phyloP scores from a whole-genome alignment of 2,888 invertebrate species.

The Xestia sexstrigata region DNA sequence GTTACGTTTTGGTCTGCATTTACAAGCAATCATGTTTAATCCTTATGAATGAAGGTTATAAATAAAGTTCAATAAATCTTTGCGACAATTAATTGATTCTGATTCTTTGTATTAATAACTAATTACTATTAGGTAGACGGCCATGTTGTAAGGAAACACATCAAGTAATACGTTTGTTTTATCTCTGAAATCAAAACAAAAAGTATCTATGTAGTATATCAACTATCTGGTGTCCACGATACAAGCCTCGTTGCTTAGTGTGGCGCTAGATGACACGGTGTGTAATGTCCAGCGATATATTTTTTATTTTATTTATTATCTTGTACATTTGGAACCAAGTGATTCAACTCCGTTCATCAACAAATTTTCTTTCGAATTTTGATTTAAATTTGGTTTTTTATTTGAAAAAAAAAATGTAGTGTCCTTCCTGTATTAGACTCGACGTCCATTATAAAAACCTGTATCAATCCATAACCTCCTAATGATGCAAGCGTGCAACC shows the following conservation, averaged over 20 bases:
- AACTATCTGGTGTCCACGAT: too few relatives aligned
- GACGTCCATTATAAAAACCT: background rate
- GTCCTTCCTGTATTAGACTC: background rate
- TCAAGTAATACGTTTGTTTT: background rate
- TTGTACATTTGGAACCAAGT: too few relatives aligned
- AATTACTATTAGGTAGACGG: background rate
- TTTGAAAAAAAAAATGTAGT: background rate
- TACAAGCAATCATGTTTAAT: background rate
- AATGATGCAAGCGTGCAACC: too few relatives aligned
- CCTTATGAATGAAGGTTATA: background rate
- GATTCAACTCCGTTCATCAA: background rate
- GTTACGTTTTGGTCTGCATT: background rate
- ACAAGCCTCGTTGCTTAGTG: too few relatives aligned
- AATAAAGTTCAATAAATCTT: background rate
- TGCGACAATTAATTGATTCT: conserved; percentile 14
- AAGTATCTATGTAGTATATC: too few relatives aligned
- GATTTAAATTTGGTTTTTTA: background rate
- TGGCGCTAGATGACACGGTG: too few relatives aligned
- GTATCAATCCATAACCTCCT: background rate
- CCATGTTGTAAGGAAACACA: background rate
- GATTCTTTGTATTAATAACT: background rate
- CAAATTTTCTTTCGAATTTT: too few relatives aligned
- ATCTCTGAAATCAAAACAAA: background rate
- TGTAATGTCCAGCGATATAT: too few relatives aligned
- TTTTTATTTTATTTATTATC: too few relatives aligned